Evolutionary conservation across 2,888 invertebrate genomes (phyloP), one percentile per base, ranked within the genome.

Genomic region (Xestia sexstrigata): DNA sequence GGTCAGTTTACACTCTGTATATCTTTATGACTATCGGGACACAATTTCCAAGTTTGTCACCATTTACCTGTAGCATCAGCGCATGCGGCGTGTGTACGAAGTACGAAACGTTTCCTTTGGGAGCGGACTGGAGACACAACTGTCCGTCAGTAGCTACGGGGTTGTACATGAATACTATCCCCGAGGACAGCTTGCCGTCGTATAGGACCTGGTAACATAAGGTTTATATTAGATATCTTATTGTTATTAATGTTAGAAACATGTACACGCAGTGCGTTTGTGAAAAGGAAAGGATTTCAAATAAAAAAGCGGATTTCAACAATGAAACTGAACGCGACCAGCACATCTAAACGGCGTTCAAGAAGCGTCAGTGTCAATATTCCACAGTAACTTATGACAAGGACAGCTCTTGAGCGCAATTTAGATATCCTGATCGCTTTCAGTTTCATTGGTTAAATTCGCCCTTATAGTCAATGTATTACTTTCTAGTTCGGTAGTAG

Each of bases 81-180:
- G 99, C 99, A 96, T 99, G 99, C 74, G 99, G 99, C 87, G 99
- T 99, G 97, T 99, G 99, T 92, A 99, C 99, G 97, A 99, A 99
- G 97, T 99, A 99, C 87, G 99, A 99, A 90, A 98, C 97, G 96
- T 99, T 99, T 93, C 99, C 99, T 97, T 99, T 99, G 76, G 99
- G 99, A 89, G 99, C 99, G 70, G 99, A 99, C 97, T 99, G 99
- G 88, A 99, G 97, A 97, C 99, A 99, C 85, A 99, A 97, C 97
- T 99, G 99, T 87, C 99, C 99, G 96, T 99, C 99, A 86, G 99
- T 99, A 84, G 99, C 99, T 91, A 99, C 99, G 83, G 99, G 99
- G 97, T 99, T 99, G 97, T 99, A 99, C 99, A 99, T 99, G 97
- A 99, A 99, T 93, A 99, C 99, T 94, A 99, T 99, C 87, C 99